Evolutionary conservation across 2,113 vertebrate genomes (phyloP).

Genomic region (Notothenia rossii): DNA sequence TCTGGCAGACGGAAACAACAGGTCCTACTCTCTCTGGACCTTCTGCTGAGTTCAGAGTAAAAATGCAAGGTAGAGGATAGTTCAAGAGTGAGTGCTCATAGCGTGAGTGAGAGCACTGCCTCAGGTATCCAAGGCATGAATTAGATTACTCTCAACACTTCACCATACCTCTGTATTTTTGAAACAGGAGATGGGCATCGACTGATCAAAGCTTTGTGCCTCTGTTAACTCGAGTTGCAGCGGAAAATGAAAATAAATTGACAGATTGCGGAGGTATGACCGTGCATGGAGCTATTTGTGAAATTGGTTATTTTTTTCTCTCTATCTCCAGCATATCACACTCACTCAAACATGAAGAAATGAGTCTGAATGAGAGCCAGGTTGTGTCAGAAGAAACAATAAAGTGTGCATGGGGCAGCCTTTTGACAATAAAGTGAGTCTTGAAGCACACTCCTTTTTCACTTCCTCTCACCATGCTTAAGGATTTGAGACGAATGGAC

Average conservation of each 20-base stretch:
- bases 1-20: slow-evolving; percentile 77
- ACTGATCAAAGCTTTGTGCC: slow-evolving; percentile 38
- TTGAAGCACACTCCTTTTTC: slow-evolving; percentile 66
- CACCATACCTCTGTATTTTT: slow-evolving; percentile 58
- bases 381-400: slow-evolving; percentile 33
- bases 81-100: slow-evolving; percentile 53
- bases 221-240: slow-evolving; percentile 49
- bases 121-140: slow-evolving; percentile 69
- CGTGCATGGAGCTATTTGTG: slow-evolving; percentile 72
- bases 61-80: slow-evolving; percentile 64
- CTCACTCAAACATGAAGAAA: slow-evolving; percentile 38
- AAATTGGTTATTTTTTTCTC: slow-evolving; percentile 68
- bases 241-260: slow-evolving; percentile 62
- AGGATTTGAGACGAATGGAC: slow-evolving; percentile 51
- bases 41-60: slow-evolving; percentile 69
- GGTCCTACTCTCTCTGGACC: slow-evolving; percentile 64
- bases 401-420: slow-evolving; percentile 4
- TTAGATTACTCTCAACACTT: slow-evolving; percentile 59
- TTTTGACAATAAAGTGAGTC: slow-evolving; percentile 42
- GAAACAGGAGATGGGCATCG: slow-evolving; percentile 37
- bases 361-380: slow-evolving; percentile 13
- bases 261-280: slow-evolving; percentile 46
- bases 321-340: slow-evolving; percentile 58
- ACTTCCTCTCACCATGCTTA: slow-evolving; percentile 36
- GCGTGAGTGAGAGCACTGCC: slow-evolving; percentile 52